Evolutionary conservation across 2,888 invertebrate genomes (phyloP).

Genomic region (Ophion ventricosus): DNA sequence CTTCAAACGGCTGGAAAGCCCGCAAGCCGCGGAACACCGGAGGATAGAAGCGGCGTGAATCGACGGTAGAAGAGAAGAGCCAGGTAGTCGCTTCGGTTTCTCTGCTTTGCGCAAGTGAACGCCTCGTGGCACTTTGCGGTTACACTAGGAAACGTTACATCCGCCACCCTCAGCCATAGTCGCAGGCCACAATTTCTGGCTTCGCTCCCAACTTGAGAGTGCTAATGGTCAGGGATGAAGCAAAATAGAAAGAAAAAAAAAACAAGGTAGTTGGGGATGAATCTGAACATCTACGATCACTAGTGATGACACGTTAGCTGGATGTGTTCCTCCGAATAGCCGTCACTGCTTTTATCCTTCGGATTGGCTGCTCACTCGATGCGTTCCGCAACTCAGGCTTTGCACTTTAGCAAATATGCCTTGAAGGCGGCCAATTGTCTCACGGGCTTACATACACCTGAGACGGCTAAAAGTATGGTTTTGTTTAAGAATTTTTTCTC

Average conservation of each 20-base stretch:
- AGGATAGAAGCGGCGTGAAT: background rate
- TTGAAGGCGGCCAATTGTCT: too few species aligned
- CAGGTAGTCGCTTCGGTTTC: background rate
- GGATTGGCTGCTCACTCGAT: too few species aligned
- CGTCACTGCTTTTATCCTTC: too few species aligned
- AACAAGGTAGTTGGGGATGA: background rate
- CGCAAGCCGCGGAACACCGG: conserved; percentile 45
- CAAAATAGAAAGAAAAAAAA: too few species aligned
- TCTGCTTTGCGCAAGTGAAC: background rate
- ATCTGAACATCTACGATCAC: background rate
- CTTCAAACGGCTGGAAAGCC: conserved; percentile 56
- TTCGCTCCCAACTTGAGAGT: background rate
- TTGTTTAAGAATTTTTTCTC: too few species aligned
- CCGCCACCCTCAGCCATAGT: background rate
- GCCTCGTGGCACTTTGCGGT: background rate
- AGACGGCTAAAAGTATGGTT: too few species aligned
- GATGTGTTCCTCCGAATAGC: too few species aligned
- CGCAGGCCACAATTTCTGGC: background rate
- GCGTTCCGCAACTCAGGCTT: too few species aligned
- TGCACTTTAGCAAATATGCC: too few species aligned
- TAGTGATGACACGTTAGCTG: too few species aligned
- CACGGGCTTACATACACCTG: too few species aligned
- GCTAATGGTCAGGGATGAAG: background rate
- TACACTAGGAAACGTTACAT: background rate
- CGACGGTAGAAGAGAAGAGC: background rate